A percentile compares a stretch with the other conserved stretches of the same genome.
These are phyloP conservation scores for Drosophila hamatofila DNA, from an alignment of 2,888 invertebrate species.

Conservation along the genomic window DNA sequence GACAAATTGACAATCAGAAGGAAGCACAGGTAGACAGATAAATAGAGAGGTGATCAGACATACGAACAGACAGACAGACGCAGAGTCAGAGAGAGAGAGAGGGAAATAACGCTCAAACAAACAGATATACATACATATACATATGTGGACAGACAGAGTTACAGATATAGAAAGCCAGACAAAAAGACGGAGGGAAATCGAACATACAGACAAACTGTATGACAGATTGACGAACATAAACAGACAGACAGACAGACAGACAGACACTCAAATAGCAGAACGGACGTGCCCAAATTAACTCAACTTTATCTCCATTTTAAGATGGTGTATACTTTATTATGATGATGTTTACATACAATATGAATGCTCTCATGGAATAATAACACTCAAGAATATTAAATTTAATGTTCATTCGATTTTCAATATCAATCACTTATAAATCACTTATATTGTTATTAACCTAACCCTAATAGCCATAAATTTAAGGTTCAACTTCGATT, in stretches of 20 bases:
- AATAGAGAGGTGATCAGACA: not conserved
- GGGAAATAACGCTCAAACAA: too few relatives aligned
- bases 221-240: not conserved
- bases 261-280: not conserved
- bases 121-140: too few relatives aligned
- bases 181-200: too few relatives aligned
- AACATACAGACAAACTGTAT: not conserved
- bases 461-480: not conserved
- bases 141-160: too few relatives aligned
- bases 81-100: too few relatives aligned
- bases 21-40: not conserved
- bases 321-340: not conserved
- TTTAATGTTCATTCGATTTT: not conserved
- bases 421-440: constrained; percentile 5
- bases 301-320: not conserved
- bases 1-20: not conserved
- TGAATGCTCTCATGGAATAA: not conserved
- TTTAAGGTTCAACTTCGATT: not conserved
- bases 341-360: not conserved
- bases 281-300: not conserved
- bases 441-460: not conserved
- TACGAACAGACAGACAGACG: too few relatives aligned
- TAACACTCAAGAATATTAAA: not conserved
- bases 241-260: not conserved
- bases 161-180: too few relatives aligned